Evolutionary conservation across 2,797 vertebrate species (phyloP).

Genomic region (Emydoidea blandingii): DNA sequence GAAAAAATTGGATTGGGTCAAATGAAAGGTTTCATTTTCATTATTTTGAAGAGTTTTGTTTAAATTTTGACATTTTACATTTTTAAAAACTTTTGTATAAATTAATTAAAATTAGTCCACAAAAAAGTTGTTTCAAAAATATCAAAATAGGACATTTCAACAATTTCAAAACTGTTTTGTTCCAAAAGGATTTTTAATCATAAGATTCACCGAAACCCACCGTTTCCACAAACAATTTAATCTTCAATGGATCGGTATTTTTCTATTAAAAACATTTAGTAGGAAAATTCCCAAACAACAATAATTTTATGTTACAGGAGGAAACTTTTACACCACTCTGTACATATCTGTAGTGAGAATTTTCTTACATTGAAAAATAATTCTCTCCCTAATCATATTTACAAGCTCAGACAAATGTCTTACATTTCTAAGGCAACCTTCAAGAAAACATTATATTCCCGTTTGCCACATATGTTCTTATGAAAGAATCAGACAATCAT

Average conservation of each 20-base stretch:
- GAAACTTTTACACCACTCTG: too few relatives aligned
- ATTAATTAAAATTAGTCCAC: too few relatives aligned
- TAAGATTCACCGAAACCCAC: slow-evolving; percentile 10
- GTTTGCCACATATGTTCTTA: slow-evolving; percentile 26
- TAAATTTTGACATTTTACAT: too few relatives aligned
- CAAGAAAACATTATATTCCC: slow-evolving; percentile 26
- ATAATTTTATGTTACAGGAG: slow-evolving; percentile 15
- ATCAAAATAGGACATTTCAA: fast-evolving
- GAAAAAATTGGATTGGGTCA: too few relatives aligned
- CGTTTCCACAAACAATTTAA: background rate
- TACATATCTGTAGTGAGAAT: background rate
- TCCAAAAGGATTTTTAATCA: background rate
- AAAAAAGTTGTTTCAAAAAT: background rate
- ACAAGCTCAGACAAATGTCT: background rate
- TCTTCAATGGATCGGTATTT: background rate
- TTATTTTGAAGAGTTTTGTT: too few relatives aligned
- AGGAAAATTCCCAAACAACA: background rate
- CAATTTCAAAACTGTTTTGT: background rate
- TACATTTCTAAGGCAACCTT: background rate
- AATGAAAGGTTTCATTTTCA: too few relatives aligned
- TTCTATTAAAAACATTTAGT: too few relatives aligned
- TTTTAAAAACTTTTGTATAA: too few relatives aligned
- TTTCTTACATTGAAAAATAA: slow-evolving; percentile 33
- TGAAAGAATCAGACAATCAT: slow-evolving; percentile 52
- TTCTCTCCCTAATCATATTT: slow-evolving; percentile 16